Evolutionary conservation across 64 coral and sea anemone species (phyloP), one percentile per base, ranked within the genome.

Genomic region (Dendronephthya gigantea): DNA sequence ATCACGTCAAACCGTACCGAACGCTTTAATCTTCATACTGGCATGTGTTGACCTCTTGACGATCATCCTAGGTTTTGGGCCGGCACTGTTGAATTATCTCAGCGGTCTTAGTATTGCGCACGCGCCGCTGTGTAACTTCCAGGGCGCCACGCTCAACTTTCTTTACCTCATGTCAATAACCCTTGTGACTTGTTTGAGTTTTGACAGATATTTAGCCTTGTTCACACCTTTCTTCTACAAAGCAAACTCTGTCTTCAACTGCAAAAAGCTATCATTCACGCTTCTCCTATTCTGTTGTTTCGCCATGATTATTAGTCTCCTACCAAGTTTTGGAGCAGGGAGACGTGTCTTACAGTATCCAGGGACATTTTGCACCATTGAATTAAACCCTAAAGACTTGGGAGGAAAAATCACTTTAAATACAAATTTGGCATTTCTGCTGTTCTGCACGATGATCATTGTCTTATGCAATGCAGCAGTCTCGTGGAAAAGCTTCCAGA

Each of bases 341-440:
- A 48, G 92, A 48, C 93, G 93, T 27, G 92, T 93, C 7, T 65
- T 93, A 22, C 92, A 98, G 47, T 98, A 93, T 69, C 94, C 94
- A 1, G 92, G 92, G 9, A 98, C 94, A 30, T 93, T 98, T 91
- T 98, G 94, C 87, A 40, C 91, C 19, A 93, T 98, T 51, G 89
- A 98, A 83, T 91, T 92, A 89, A 66, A 87, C n/a, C 58, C 94
- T 0, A 84, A 87, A 14, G 84, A 92, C 0, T 62, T 98, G 6
- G 92, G 93, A 6, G 94, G 94, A 1, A 83, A 83, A 88, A 87
- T 92, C 1, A 31, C 93, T 15, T 59, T 93, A 16, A 91, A 93
- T 38, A 79, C 88, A 0, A 93, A 91, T 32, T 87, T 93, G 83
- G 45, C 89, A 11, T 43, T 83, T 38, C 70, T 98, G 25, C 83